Percentiles rank a stretch among this genome's conserved stretches.
Evolutionary conservation across 2,113 vertebrate genomes (phyloP).

Genomic region (Clarias magur): DNA sequence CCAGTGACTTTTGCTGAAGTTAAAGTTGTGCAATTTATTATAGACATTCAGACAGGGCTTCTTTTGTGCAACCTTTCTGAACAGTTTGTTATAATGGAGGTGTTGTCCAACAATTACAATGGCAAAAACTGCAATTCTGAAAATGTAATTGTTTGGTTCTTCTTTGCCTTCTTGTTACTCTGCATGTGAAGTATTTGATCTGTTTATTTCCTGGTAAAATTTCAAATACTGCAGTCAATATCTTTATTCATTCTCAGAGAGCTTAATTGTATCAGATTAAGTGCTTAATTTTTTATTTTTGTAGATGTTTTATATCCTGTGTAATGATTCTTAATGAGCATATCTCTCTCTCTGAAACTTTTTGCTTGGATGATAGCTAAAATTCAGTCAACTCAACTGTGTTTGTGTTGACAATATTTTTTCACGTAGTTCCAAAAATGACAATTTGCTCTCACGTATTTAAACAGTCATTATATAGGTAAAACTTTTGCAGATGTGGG

Average conservation of each 20-base stretch:
- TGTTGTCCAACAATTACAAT: not conserved
- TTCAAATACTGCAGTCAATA: not conserved
- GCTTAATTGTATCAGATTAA: not conserved
- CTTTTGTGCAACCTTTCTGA: not conserved
- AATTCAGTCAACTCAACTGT: not conserved
- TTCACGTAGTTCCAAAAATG: not conserved
- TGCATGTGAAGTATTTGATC: not conserved
- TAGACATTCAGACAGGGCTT: not conserved
- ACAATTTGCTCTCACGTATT: not conserved
- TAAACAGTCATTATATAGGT: not conserved
- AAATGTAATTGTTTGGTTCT: not conserved
- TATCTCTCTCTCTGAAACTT: not conserved
- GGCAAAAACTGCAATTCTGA: not conserved
- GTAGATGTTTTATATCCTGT: not conserved
- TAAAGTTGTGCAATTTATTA: not conserved
- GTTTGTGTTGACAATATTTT: not conserved
- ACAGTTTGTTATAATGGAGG: not conserved
- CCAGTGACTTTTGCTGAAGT: not conserved
- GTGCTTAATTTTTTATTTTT: not conserved
- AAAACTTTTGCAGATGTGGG: not conserved
- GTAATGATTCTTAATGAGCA: not conserved
- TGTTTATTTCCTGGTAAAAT: not conserved
- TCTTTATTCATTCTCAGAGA: not conserved
- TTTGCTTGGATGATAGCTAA: not conserved
- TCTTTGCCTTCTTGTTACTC: not conserved